Evolutionary conservation across 2,888 invertebrate species (phyloP).

Genomic region (Archips xylosteana): DNA sequence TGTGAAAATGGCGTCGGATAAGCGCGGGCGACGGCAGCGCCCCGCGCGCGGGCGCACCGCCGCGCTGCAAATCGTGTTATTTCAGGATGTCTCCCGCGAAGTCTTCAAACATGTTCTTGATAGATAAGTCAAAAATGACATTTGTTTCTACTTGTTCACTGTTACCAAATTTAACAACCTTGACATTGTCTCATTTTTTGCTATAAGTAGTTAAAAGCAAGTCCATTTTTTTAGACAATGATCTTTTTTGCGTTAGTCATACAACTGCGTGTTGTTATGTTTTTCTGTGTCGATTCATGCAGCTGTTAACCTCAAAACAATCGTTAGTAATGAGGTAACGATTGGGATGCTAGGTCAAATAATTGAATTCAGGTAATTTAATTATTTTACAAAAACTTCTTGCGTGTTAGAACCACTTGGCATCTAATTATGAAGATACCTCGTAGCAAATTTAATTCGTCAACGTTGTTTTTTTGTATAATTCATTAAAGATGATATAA

Average conservation of each 20-base stretch:
- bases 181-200: constrained; percentile 25
- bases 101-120: constrained; percentile 73
- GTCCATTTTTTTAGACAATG: background rate
- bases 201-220: background rate
- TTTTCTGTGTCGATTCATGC: constrained; percentile 1
- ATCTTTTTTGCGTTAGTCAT: constrained; percentile 7
- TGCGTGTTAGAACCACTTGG: background rate
- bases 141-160: background rate
- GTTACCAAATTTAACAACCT: constrained; percentile 4
- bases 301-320: constrained; percentile 11
- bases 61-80: constrained; percentile 79
- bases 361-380: background rate
- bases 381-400: background rate
- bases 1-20: constrained; percentile 83
- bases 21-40: constrained; percentile 69
- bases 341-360: background rate
- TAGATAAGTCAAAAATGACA: constrained; percentile 50
- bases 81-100: constrained; percentile 85
- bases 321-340: background rate
- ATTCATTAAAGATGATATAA: background rate
- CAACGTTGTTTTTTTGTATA: background rate
- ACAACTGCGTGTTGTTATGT: background rate
- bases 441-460: background rate
- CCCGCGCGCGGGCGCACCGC: constrained; percentile 72
- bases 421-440: background rate